A percentile compares a stretch with the other conserved stretches of the same genome.
phyloP scores from a whole-genome alignment of 1,140 invertebrate genomes.

The Cyclargus thomasi region DNA sequence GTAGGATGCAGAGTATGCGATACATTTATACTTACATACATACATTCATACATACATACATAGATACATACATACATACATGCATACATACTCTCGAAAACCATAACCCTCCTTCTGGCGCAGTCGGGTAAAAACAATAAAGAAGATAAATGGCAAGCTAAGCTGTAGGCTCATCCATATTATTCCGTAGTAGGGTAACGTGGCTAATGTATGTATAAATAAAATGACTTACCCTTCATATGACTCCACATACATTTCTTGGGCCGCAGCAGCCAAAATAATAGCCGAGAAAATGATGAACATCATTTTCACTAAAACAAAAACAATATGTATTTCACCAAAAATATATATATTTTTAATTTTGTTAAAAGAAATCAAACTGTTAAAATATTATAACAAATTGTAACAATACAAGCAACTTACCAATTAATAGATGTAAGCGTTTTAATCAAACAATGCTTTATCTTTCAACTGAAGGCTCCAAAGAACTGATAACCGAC shows the following conservation, averaged over 20 bases:
- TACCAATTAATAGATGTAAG: background rate
- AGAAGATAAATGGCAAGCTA: too few species aligned
- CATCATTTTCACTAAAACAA: background rate
- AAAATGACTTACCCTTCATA: slow-evolving; percentile 14
- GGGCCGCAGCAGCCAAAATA: slow-evolving; percentile 8
- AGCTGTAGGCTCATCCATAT: background rate
- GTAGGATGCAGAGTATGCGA: too few species aligned
- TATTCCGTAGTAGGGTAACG: background rate
- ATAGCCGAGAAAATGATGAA: background rate
- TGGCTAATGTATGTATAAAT: background rate
- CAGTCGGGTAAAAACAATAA: too few species aligned
- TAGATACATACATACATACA: too few species aligned
- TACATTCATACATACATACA: too few species aligned
- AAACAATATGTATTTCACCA: background rate
- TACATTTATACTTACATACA: too few species aligned
- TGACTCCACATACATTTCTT: background rate
- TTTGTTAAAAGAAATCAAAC: background rate
- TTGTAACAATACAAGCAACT: background rate
- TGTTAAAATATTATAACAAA: background rate
- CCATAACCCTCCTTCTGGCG: too few species aligned
- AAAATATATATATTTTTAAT: background rate
- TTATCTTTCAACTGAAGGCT: background rate
- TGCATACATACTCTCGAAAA: too few species aligned
- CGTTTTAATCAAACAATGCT: background rate
- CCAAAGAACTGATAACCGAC: background rate